Base-by-base conservation (phyloP, 2,797 vertebrate genomes). In the Cirrhinus mrigala region DNA sequence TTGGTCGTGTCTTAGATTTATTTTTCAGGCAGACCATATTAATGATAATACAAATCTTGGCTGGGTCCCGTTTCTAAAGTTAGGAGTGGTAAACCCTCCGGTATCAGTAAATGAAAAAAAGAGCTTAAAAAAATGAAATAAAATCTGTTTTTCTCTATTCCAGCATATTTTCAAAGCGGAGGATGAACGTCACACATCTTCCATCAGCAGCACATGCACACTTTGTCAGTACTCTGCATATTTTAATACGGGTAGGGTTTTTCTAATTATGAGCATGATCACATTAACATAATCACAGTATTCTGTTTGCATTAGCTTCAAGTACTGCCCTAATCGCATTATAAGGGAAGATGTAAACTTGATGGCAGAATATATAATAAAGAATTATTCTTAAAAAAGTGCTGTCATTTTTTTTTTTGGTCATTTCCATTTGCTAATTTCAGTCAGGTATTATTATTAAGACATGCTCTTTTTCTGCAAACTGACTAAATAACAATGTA, bases 261-360 rank as follows among this genome's bases (percentile, higher is more conserved):
- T 62, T 62, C n/a, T 62, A 46, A 78, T 62, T 79, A 46, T 27
- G 75, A 40, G 37, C 24, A 46, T 64, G 77, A 22, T 48, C 16
- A 48, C n/a, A 79, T 79, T 62, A 46, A 27, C 76, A 79, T 79
- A 46, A 79, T 46, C 54, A 62, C 56, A 48, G 58, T 29, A 64
- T 64, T 79, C 77, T 79, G 16, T 27, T 64, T 64, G 56, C 58
- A 79, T 79, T 79, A 79, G 77, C 58, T 27, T 79, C 40, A 79
- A 64, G n/a, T 58, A 16, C 54, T n/a, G 12, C 3, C 22, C 15
- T 40, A 77, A 77, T 77, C 20, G 0, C 52, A 58, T 58, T 58
- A 15, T 15, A 22, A 58, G 20, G 20, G 6, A 15, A 77, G 14
- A 76, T 76, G 16, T 22, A 33, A 75, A 56, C 20, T 22, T 76